Evolutionary conservation across 2,113 vertebrate species (phyloP).

Genomic region (Spea bombifrons): DNA sequence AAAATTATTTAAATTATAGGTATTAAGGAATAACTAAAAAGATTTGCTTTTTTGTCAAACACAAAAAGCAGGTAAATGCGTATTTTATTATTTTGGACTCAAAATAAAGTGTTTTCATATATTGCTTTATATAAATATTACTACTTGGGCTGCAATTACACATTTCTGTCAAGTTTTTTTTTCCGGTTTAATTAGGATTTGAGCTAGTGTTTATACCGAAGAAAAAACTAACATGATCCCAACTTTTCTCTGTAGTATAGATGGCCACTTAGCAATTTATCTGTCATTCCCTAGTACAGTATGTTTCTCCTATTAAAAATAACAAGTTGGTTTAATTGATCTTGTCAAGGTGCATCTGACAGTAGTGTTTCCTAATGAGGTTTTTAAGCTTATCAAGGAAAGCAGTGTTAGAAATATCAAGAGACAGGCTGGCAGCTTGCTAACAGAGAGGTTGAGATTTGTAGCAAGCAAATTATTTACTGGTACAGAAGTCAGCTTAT

Average conservation of each 20-base stretch:
- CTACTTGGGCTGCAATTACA: slow-evolving; percentile 12
- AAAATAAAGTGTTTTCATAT: slow-evolving; percentile 5
- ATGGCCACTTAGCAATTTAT: slow-evolving; percentile 57
- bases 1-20: no score
- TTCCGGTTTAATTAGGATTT: slow-evolving; percentile 23
- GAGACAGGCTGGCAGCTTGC: neutral
- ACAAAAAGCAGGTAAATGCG: no score
- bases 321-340: slow-evolving; percentile 72
- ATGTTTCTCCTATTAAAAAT: slow-evolving; percentile 58
- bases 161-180: slow-evolving; percentile 9
- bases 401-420: neutral
- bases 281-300: slow-evolving; percentile 54
- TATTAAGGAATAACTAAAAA: no score
- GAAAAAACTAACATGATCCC: slow-evolving; percentile 41
- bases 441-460: no score
- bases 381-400: neutral
- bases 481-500: no score
- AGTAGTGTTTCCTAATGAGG: slow-evolving; percentile 57
- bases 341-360: slow-evolving; percentile 68
- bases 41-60: no score
- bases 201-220: slow-evolving; percentile 7
- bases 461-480: no score
- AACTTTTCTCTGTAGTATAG: slow-evolving; percentile 55
- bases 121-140: slow-evolving; percentile 25
- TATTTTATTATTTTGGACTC: no score